Conservation (phyloP, 92 coral and sea anemone species). For the Porites rus region DNA sequence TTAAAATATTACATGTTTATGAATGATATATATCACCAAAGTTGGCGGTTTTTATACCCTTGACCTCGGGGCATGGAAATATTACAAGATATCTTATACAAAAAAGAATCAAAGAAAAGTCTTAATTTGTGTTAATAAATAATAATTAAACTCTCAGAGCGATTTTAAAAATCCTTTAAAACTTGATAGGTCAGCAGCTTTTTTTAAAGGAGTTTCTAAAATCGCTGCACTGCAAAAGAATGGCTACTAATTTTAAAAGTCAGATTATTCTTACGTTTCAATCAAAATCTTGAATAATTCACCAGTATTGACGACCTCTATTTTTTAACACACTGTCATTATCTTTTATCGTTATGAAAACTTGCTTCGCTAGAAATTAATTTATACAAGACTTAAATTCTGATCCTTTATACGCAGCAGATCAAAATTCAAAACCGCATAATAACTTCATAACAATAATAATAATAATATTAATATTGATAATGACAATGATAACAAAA, state of each 20-base stretch:
- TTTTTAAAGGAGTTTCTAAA: not conserved
- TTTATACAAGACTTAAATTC: not conserved
- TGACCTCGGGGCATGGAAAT: not conserved
- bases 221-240: not conserved
- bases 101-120: not conserved
- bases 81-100: not conserved
- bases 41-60: not conserved
- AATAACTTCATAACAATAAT: too few relatives aligned
- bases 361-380: not conserved
- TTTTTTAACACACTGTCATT: not conserved
- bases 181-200: not conserved
- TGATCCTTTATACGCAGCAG: not conserved
- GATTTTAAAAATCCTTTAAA: not conserved
- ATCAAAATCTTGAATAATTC: not conserved
- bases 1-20: not conserved
- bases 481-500: too few relatives aligned
- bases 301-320: not conserved
- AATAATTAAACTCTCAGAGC: not conserved
- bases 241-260: not conserved
- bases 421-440: not conserved
- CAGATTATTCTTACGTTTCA: not conserved
- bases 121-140: constrained; percentile 14
- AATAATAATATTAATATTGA: too few relatives aligned
- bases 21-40: not conserved
- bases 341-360: not conserved